Base-by-base conservation (phyloP, 1,140 invertebrate species). In the Ceratosolen fusciceps region DNA sequence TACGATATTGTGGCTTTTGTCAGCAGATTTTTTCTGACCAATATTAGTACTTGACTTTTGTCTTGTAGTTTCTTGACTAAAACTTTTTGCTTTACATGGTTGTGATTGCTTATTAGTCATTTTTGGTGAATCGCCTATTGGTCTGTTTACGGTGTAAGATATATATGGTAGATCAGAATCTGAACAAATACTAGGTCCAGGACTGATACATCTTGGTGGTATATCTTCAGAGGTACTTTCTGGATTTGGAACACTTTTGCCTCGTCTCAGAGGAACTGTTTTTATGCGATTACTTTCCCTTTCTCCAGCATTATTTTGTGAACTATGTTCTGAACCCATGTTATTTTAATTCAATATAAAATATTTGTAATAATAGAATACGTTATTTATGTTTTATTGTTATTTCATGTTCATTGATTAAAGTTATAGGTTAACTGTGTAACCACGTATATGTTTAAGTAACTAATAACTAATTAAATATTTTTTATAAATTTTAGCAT, bases 161-260 rank as follows among this genome's bases (percentile, higher is more conserved):
- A 98, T 97, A 85, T 98, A 99, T 0, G 97, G 97, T 77, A 98
- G 91, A 88, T 98, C 97, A 0, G 95, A 95, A 87, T 96, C 96
- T 0, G 95, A 96, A 86, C 96, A 97, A 43, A 97, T 94, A 84
- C 96, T 97, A 0, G 96, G 94, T 7, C 96, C 95, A 1, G 96
- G 96, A 24, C 95, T 96, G 1, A 92, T 94, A 74, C 94, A 95
- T 21, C 93, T 92, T 12, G 93, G 93, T 19, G 92, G 90, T 19
- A 90, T 90, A 24, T 91, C 89, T 21, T 91, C 89, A n/a, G 92
- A 91, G 37, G 88, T 58, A 79, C 81, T 84, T 73, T 86, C 91
- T 81, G 84, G 88, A 83, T 90, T 92, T 1, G 92, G 91, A 34
- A 93, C 92, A 34, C 92, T 93, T 84, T 93, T 92, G 39, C 92